Percentiles rank a stretch among this genome's conserved stretches.
Evolutionary conservation across 2,113 vertebrate species (phyloP).

Genomic region (Callospermophilus lateralis): DNA sequence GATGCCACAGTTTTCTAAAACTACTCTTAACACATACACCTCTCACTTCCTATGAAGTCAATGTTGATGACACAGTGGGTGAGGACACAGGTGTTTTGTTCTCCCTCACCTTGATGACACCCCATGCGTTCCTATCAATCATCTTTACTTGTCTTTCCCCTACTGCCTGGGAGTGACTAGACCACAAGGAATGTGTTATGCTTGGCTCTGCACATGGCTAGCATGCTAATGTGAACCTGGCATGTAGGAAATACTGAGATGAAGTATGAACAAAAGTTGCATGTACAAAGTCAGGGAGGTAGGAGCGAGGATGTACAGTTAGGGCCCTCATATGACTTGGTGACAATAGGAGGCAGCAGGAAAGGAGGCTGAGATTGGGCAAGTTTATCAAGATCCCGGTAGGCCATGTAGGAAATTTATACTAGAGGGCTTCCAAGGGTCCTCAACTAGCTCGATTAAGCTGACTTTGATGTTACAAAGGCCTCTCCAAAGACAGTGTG

Average conservation of each 20-base stretch:
- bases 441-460: background rate
- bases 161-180: accelerated
- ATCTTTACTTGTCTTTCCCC: background rate
- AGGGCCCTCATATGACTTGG: background rate
- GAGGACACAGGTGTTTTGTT: background rate
- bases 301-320: background rate
- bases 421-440: background rate
- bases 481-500: background rate
- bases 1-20: background rate
- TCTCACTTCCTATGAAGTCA: background rate
- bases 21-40: background rate
- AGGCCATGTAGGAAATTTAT: background rate
- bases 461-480: background rate
- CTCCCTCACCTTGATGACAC: background rate
- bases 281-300: background rate
- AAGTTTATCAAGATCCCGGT: background rate
- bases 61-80: background rate
- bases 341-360: background rate
- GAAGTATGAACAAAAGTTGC: background rate
- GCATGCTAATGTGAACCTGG: background rate
- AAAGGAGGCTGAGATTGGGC: background rate
- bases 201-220: background rate
- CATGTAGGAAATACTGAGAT: background rate
- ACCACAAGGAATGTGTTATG: background rate
- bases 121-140: no score